These are phyloP conservation scores for Piprites chloris DNA, from an alignment of 2,113 vertebrate genomes.

Conservation along the genomic window DNA sequence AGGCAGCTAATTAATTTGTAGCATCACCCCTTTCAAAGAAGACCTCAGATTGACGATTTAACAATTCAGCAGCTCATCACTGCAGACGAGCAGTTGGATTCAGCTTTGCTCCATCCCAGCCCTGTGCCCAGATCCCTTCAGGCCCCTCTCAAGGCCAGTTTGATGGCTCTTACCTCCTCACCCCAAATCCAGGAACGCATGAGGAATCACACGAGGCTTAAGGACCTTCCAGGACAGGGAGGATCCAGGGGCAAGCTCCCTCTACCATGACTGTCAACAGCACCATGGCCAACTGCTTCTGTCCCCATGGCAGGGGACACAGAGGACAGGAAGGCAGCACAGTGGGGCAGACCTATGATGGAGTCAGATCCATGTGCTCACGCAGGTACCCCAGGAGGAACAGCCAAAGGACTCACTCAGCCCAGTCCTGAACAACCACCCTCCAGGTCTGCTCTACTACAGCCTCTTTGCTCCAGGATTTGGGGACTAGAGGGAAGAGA, in stretches of 20 bases:
- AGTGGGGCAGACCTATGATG: neutral
- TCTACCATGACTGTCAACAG: neutral
- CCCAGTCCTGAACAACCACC: neutral
- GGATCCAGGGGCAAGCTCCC: neutral
- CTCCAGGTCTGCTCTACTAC: neutral
- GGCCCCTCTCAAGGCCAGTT: neutral
- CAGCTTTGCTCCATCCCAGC: neutral
- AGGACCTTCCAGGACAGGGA: neutral
- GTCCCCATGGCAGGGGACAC: neutral
- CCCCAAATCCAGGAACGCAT: neutral
- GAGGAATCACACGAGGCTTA: neutral
- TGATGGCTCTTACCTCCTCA: neutral
- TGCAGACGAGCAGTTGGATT: rapidly evolving
- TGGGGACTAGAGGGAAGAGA: neutral
- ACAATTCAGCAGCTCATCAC: neutral
- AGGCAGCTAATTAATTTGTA: conserved; percentile 48
- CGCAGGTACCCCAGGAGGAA: neutral
- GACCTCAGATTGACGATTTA: neutral
- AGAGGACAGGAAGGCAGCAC: neutral
- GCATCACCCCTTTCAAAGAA: conserved; percentile 34
- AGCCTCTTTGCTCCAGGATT: neutral
- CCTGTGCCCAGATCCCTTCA: neutral
- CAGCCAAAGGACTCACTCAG: neutral
- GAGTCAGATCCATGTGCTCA: neutral
- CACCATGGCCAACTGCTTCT: neutral